Base-by-base conservation (phyloP, 1,140 invertebrate genomes). In the Drosophila burlai region DNA sequence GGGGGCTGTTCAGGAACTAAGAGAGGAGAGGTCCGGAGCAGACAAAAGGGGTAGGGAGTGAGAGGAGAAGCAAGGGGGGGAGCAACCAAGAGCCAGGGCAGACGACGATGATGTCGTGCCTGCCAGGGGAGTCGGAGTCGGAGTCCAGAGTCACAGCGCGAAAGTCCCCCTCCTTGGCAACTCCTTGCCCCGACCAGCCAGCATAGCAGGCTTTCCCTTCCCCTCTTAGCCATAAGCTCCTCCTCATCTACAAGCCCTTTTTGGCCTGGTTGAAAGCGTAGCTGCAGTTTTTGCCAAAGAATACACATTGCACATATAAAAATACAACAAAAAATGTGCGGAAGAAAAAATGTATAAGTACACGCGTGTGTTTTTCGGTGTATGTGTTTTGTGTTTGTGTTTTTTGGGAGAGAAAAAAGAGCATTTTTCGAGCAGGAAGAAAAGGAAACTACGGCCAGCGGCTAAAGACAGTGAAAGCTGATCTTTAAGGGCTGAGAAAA, bases 321-420 rank as follows among this genome's bases (percentile, higher is more conserved):
- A 57, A 40, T 11, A 54, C 13, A 57, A 16, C 36, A 13, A 47
- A 46, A 2, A 86, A 81, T 80, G 71, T 86, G 83, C 79, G 83
- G 69, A 85, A 85, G 83, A 80, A 83, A 86, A 86, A 80, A 80
- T 64, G 57, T 81, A 78, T 81, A 89, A 89, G 83, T 83, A 87
- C 65, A 87, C 82, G 84, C 83, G 84, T 87, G 61, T 57, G 64
- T 57, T 26, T 40, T 55, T 55, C 34, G 9, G 18, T 55, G 18
- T 55, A 18, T 36, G 4, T 15, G 29, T 31, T 60, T n/a, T 47
- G 21, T 66, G 42, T 64, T 31, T 52, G 36, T 46, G 16, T 54
- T 38, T 55, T 55, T 21, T 38, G 10, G 16, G 29, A n/a, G 24
- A 31, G 21, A 15, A 72, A 59, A 36, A 34, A 72, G 45, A 34